These are phyloP conservation scores for Anniella stebbinsi DNA, from an alignment of 2,797 vertebrate genomes.

Conservation along the genomic window DNA sequence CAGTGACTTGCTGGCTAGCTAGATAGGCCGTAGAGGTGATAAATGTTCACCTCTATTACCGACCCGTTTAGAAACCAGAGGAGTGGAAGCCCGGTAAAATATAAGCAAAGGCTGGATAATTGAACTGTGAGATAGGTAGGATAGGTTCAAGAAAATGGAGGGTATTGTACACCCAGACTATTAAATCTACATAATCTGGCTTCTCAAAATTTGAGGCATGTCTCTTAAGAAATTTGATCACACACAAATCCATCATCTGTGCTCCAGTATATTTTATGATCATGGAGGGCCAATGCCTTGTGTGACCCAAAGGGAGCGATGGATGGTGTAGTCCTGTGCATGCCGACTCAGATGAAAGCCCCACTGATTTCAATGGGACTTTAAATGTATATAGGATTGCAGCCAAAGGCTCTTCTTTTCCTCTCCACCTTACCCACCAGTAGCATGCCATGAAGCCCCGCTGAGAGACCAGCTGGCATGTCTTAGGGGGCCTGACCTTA, in stretches of 20 bases:
- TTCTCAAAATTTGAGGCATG: not conserved
- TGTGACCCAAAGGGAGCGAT: not conserved
- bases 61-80: not conserved
- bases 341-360: not conserved
- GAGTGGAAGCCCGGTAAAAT: not conserved
- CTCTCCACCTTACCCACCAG: too few relatives aligned
- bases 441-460: not conserved
- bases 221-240: not conserved
- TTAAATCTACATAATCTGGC: not conserved
- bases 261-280: accelerated
- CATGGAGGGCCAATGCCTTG: not conserved
- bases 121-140: not conserved
- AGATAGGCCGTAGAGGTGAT: not conserved
- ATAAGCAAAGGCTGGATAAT: not conserved
- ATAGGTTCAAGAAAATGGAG: not conserved
- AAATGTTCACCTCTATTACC: not conserved
- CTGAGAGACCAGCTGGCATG: not conserved
- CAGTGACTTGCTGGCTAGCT: not conserved
- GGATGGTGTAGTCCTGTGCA: not conserved
- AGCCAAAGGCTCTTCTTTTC: not conserved
- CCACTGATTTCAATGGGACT: not conserved
- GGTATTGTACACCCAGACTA: not conserved
- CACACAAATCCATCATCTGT: not conserved
- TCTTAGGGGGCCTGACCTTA: not conserved
- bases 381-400: too few relatives aligned